These are phyloP conservation scores for Acanthosoma haemorrhoidale DNA, from an alignment of 2,888 invertebrate genomes.

Conservation along the genomic window DNA sequence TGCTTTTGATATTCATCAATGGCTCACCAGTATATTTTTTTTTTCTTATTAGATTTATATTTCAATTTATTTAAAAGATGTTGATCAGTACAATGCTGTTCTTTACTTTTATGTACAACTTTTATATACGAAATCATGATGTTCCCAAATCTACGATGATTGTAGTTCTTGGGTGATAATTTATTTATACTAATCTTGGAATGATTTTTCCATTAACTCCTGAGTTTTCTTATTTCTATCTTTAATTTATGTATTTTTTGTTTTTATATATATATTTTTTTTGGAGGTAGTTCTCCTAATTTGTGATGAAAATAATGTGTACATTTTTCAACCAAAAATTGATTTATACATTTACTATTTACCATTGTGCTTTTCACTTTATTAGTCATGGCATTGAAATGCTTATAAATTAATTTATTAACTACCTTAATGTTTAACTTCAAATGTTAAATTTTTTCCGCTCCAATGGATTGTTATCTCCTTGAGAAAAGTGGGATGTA, in stretches of 20 bases:
- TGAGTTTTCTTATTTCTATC: constrained; percentile 2
- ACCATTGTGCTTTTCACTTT: constrained; percentile 18
- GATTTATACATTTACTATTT: not conserved
- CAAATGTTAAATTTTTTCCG: not conserved
- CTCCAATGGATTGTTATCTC: constrained; percentile 23
- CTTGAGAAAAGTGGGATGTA: constrained; percentile 15
- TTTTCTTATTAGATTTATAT: constrained; percentile 1
- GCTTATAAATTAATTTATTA: constrained; percentile 26
- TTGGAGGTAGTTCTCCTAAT: not conserved
- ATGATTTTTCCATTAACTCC: not conserved
- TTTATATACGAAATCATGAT: not conserved
- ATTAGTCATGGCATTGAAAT: constrained; percentile 13
- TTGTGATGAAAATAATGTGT: not conserved
- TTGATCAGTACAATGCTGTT: not conserved
- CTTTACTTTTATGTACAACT: not conserved
- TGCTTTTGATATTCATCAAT: constrained; percentile 1
- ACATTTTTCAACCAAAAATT: constrained; percentile 7
- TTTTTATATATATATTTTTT: not conserved
- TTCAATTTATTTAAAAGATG: not conserved
- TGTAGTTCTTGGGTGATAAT: not conserved
- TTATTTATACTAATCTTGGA: not conserved
- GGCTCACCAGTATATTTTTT: not conserved
- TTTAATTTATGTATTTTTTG: not conserved
- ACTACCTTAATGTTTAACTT: constrained; percentile 20
- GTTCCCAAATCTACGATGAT: not conserved